phyloP scores from a whole-genome alignment of 2,888 invertebrate genomes.

The Meiosimyza decipiens region DNA sequence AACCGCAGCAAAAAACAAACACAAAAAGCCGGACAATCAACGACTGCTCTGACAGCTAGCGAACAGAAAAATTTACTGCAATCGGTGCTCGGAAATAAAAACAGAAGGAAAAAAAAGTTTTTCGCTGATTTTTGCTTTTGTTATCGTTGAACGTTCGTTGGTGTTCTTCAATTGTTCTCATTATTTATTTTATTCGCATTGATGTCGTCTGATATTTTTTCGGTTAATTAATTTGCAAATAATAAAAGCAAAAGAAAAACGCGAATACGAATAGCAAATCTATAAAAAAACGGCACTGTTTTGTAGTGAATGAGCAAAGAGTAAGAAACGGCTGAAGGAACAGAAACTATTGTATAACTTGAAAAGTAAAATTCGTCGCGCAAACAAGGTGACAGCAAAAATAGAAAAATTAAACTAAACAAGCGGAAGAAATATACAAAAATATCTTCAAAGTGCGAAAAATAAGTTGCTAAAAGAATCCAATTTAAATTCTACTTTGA shows the following conservation, averaged over 20 bases:
- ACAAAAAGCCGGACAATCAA: no score
- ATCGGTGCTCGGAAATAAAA: neutral
- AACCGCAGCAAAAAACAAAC: no score
- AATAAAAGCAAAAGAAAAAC: neutral
- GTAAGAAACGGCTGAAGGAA: neutral
- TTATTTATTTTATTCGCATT: slow-evolving; percentile 21
- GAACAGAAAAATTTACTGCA: no score
- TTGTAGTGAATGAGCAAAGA: slow-evolving; percentile 11
- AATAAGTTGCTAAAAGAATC: neutral
- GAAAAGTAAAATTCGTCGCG: slow-evolving; percentile 10
- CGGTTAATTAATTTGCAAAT: slow-evolving; percentile 26
- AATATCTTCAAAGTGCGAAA: neutral
- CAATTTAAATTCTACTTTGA: slow-evolving; percentile 6
- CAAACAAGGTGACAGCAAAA: neutral
- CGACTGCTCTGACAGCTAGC: no score
- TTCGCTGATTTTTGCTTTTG: neutral
- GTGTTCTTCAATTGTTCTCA: slow-evolving; percentile 7
- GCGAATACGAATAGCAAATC: neutral
- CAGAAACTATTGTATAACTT: slow-evolving; percentile 27
- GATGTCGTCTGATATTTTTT: slow-evolving; percentile 28
- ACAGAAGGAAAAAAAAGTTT: neutral
- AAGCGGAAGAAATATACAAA: neutral
- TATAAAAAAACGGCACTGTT: neutral
- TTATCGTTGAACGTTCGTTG: slow-evolving; percentile 3
- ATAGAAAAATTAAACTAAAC: neutral